Evolutionary conservation across 1,140 invertebrate genomes (phyloP).

Genomic region (Pseudomyrmex cubaensis): DNA sequence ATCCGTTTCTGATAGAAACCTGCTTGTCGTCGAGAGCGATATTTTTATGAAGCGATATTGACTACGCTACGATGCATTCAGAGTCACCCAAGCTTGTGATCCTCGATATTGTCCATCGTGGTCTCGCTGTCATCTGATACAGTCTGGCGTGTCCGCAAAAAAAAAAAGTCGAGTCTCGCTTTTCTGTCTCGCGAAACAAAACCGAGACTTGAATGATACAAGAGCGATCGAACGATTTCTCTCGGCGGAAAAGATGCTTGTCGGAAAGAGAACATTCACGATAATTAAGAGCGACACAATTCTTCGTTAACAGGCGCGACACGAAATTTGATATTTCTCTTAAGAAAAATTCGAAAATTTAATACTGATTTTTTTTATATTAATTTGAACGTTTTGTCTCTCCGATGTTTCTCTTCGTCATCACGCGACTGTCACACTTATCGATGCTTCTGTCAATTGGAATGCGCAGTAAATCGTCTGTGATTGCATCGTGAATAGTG

Average conservation of each 20-base stretch:
- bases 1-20: constrained; percentile 49
- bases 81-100: constrained; percentile 38
- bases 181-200: background rate
- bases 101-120: constrained; percentile 43
- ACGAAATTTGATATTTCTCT: background rate
- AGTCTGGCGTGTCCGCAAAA: background rate
- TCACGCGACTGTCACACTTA: background rate
- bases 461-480: constrained; percentile 1
- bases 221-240: background rate
- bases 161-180: background rate
- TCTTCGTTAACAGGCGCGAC: background rate
- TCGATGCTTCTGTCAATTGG: background rate
- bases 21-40: constrained; percentile 3
- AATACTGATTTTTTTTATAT: too few relatives aligned
- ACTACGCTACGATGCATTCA: constrained; percentile 34
- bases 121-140: constrained; percentile 11
- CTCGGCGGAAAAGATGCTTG: background rate
- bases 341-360: background rate
- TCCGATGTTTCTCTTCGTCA: background rate
- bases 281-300: background rate
- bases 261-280: background rate
- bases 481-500: constrained; percentile 3
- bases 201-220: background rate
- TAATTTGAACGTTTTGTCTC: too few relatives aligned
- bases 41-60: constrained; percentile 47